Conservation (phyloP, 2,797 vertebrate species). For the Taenioides sp. region DNA sequence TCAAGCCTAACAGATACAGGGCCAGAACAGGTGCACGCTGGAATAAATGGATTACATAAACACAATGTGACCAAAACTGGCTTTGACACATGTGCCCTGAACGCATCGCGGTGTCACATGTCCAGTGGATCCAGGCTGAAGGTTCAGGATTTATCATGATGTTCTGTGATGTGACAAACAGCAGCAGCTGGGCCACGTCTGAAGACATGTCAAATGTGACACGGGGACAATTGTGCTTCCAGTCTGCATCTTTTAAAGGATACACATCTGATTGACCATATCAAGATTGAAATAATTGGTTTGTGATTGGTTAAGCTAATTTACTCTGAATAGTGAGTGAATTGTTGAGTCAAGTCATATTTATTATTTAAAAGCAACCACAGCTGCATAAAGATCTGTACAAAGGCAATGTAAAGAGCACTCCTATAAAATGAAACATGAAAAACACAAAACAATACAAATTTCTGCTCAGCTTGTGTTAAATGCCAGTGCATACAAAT, state of each 20-base stretch:
- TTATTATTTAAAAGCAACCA: too few relatives aligned
- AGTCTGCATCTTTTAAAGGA: not conserved
- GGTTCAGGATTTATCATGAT: not conserved
- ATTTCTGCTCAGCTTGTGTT: too few relatives aligned
- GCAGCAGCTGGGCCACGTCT: not conserved
- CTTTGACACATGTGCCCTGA: slow-evolving; percentile 10
- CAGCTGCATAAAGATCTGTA: too few relatives aligned
- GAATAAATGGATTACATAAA: slow-evolving; percentile 18
- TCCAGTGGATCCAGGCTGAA: not conserved
- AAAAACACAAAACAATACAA: too few relatives aligned
- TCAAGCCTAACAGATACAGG: slow-evolving; percentile 10
- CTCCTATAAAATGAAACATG: too few relatives aligned
- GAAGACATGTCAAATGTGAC: not conserved
- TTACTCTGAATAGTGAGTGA: too few relatives aligned
- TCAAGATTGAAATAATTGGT: not conserved
- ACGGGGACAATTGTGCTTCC: not conserved
- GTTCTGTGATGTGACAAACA: not conserved
- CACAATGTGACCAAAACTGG: slow-evolving; percentile 2
- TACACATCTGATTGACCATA: not conserved
- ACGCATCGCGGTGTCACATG: not conserved
- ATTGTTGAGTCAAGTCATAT: too few relatives aligned
- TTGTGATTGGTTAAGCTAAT: too few relatives aligned
- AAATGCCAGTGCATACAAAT: too few relatives aligned
- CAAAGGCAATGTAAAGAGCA: too few relatives aligned
- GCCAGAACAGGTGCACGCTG: slow-evolving; percentile 6